Percentiles rank a stretch among this genome's conserved stretches.
phyloP scores from a whole-genome alignment of 2,888 invertebrate genomes.

The Agonum fuliginosum region DNA sequence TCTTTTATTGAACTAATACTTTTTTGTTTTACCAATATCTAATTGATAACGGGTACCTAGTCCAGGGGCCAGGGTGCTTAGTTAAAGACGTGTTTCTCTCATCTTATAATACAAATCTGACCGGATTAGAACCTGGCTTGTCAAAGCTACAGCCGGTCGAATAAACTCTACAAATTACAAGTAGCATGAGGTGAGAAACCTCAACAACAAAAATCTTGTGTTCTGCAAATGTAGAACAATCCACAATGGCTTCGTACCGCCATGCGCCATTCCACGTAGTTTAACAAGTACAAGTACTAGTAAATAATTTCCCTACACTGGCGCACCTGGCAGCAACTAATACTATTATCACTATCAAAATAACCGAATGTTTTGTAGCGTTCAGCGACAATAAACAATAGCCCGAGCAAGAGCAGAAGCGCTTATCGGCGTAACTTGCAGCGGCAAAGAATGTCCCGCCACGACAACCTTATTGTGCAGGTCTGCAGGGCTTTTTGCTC shows the following conservation, averaged over 20 bases:
- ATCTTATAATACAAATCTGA: too few relatives aligned
- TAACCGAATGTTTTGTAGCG: slow-evolving; percentile 49
- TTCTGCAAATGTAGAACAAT: background rate
- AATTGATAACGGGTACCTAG: too few relatives aligned
- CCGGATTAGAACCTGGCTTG: too few relatives aligned
- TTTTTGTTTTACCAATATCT: too few relatives aligned
- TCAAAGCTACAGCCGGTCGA: too few relatives aligned
- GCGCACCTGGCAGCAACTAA: slow-evolving; percentile 36
- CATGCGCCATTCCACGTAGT: too few relatives aligned
- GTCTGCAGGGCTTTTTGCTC: slow-evolving; percentile 54
- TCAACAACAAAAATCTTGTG: slow-evolving; percentile 1
- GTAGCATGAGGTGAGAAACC: background rate
- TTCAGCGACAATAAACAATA: slow-evolving; percentile 51
- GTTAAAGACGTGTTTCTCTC: too few relatives aligned
- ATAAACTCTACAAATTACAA: too few relatives aligned
- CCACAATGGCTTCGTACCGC: slow-evolving; percentile 10
- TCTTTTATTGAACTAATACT: too few relatives aligned
- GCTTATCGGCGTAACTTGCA: slow-evolving; percentile 53
- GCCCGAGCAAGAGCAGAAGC: slow-evolving; percentile 5
- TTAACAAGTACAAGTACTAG: slow-evolving; percentile 7
- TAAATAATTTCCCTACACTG: slow-evolving; percentile 40
- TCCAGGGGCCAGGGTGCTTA: too few relatives aligned
- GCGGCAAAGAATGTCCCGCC: slow-evolving; percentile 53
- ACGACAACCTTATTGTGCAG: slow-evolving; percentile 53
- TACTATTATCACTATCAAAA: slow-evolving; percentile 53